Base-by-base conservation (phyloP, 2,113 vertebrate species). In the Otocyon megalotis region DNA sequence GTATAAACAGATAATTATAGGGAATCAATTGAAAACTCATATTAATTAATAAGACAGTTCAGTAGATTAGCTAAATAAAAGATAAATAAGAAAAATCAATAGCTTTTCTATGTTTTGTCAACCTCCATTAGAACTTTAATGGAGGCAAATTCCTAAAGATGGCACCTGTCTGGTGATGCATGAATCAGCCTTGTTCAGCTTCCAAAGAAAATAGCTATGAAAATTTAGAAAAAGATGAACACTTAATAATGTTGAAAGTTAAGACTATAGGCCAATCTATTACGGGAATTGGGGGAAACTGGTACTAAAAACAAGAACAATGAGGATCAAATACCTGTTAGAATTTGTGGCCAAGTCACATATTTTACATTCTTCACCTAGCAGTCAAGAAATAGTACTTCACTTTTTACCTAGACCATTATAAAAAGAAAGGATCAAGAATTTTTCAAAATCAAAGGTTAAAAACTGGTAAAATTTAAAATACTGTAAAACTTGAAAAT, bases 11-110 rank as follows among this genome's bases (percentile, higher is more conserved):
- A 81, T 79, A 96, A 95, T 88, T 95, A 94, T 16, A 93, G 26
- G 76, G 11, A 88, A 69, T 63, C 53, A 69, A 48, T 85, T 90
- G 79, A 94, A 96, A 97, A 67, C 8, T 22, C 62, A 84, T 71
- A 80, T 81, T 24, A 88, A 94, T 93, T 97, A 92, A 92, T 84
- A 87, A 90, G 19, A 71, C 2, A 76, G 53, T 82, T 97, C 60
- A 77, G 30, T 54, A 96, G 95, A 88, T 93, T 81, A 89, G 43
- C 50, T 84, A 95, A 93, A 88, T 94, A 93, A 81, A 97, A 86
- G 22, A 79, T 63, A 88, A 96, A 80, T 93, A 86, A 72, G 22
- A 67, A 94, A 96, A 92, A 84, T 32, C 32, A 95, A 80, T 81
- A 84, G 16, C 8, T 62, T 83, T 90, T 92, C 79, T 95, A n/a